Percentiles rank a stretch among this genome's conserved stretches.
These are phyloP conservation scores for Saxidomus purpurata DNA, from an alignment of 1,140 invertebrate species.

Conservation along the genomic window DNA sequence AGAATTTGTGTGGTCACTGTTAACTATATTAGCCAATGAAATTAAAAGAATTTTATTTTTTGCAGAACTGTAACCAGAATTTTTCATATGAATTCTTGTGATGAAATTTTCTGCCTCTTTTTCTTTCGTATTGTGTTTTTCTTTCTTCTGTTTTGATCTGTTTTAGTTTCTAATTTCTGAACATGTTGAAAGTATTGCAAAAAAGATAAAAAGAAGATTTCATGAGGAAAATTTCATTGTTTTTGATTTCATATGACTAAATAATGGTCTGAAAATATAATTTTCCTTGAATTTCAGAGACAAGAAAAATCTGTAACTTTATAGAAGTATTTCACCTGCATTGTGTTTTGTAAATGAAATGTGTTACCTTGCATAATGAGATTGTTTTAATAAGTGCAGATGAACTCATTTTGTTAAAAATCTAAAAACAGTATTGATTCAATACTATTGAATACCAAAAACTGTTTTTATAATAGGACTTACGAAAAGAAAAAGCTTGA, in stretches of 20 bases:
- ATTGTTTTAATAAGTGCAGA: too few species aligned
- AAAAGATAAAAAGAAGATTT: not conserved
- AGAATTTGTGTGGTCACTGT: not conserved
- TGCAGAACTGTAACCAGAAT: not conserved
- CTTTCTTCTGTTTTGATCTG: not conserved
- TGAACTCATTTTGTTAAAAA: too few species aligned
- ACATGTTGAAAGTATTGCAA: not conserved
- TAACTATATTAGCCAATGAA: not conserved
- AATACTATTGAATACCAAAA: too few species aligned
- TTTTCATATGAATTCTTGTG: constrained; percentile 3
- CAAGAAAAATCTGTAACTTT: constrained; percentile 8
- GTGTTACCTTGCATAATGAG: too few species aligned
- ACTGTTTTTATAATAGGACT: too few species aligned
- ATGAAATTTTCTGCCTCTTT: constrained; percentile 13
- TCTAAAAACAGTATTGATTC: too few species aligned
- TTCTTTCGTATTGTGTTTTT: not conserved
- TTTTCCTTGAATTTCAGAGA: constrained; percentile 26
- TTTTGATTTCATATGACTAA: not conserved
- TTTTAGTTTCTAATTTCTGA: not conserved
- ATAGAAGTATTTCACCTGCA: not conserved
- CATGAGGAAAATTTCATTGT: not conserved
- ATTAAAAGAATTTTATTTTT: not conserved
- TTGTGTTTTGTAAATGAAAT: not conserved
- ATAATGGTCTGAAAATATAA: not conserved
- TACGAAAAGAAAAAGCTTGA: too few species aligned